Evolutionary conservation across 2,888 invertebrate species (phyloP), one percentile per base, ranked within the genome.

Genomic region (Petrolisthes manimaculis): DNA sequence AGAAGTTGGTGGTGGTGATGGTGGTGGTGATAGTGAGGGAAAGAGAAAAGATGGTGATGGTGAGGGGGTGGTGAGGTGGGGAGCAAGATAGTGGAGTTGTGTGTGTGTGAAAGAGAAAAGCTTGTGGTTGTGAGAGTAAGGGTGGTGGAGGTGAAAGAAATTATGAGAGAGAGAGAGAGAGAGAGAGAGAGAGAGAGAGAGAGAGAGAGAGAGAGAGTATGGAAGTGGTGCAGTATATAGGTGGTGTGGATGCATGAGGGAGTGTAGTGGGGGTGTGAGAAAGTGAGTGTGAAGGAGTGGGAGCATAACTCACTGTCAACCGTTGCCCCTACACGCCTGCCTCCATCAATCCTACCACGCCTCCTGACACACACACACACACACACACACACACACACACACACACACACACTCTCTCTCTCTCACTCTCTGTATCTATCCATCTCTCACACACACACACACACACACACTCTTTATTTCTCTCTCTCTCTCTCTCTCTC

Each of bases 121-220:
- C 37, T 37, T 37, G 37, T 37, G 37, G 37, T 1, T 1, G 37
- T 1, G 37, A 37, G 77, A 18, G n/a, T n/a, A n/a, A n/a, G n/a
- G n/a, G n/a, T n/a, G n/a, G n/a, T n/a, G n/a, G n/a, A n/a, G n/a
- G n/a, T n/a, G n/a, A n/a, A n/a, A n/a, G n/a, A n/a, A n/a, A n/a
- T n/a, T n/a, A n/a, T n/a, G 84, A 12, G 21, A 51, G 71, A 51
- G 75, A 75, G 21, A 84, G 71, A 67, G 2, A 37, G 37, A 37
- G 37, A 37, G 77, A 18, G 84, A 12, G 21, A 51, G 71, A 51
- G 75, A 75, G 21, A 84, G 71, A 67, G 54, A 53, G 77, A 74
- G 18, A 54, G 80, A 55, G 24, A 5, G 21, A 5, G 5, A 51
- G 53, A 75, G 37, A 8, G 37, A 6, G n/a, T 53, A n/a, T 53